Base-by-base conservation (phyloP, 1,140 invertebrate genomes). In the Aphelenchoides avenae region DNA sequence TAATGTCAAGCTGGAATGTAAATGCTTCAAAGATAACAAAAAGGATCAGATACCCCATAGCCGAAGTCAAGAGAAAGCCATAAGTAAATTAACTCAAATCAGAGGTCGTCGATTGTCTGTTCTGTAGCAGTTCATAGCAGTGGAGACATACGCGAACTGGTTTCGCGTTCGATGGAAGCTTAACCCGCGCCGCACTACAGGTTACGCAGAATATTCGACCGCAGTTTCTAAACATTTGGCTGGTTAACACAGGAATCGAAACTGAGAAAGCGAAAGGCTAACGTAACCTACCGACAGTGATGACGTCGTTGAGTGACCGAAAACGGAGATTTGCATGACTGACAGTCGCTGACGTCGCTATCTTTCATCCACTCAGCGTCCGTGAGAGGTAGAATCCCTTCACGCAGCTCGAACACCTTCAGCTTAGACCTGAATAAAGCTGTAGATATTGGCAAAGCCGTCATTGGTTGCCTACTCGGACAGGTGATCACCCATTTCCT, bases 371-470 rank as follows among this genome's bases (percentile, higher is more conserved):
- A 63, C 22, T 70, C 15, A 5, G 55, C 42, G 18, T 61, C 57
- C 3, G 57, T 37, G 4, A 69, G 29, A 3, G 61, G 61, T 13
- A 63, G 18, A 2, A 68, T 34, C 37, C 70, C 61, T 29, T 63
- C 61, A 26, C 52, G 47, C 66, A 63, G 36, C 57, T 63, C 61
- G 13, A 63, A 15, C n/a, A 63, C 44, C 27, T 26, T 27, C 33
- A 63, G 39, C 42, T 63, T 70, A n/a, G 61, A 70, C 47, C 61
- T 63, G 39, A 52, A 71, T n/a, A 31, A 52, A 20, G 11, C 2
- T 2, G 7, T 24, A 22, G 26, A 3, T n/a, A 13, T 59, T 55
- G 13, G 22, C 29, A 5, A 20, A 39, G 53, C 15, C n/a, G 13
- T n/a, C n/a, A 5, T 18, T 22, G 20, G 5, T 54, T 30, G 29